Evolutionary conservation across 2,113 vertebrate species (phyloP).

Genomic region (Chloropsis hardwickii): DNA sequence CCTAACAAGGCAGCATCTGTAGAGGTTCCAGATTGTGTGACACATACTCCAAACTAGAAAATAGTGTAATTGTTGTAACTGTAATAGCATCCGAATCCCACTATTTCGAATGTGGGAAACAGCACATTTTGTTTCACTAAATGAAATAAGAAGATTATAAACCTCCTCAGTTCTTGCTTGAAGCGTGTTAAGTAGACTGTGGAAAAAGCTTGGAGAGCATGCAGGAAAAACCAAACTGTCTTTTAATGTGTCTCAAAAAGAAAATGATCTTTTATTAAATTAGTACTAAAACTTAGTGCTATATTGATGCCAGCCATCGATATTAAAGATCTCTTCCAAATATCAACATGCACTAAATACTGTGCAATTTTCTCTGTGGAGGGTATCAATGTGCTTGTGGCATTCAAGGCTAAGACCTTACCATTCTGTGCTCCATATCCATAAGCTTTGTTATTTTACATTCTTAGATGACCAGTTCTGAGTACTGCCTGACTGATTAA

Average conservation of each 20-base stretch:
- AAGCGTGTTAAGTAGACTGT: not conserved
- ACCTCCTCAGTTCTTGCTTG: not conserved
- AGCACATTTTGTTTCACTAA: not conserved
- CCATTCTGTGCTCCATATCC: not conserved
- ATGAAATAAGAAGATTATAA: not conserved
- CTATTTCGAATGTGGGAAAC: not conserved
- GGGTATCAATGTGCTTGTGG: not conserved
- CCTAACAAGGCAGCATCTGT: not conserved
- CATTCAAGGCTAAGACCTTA: not conserved
- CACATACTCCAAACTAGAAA: not conserved
- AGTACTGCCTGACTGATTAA: not conserved
- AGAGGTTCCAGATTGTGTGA: not conserved
- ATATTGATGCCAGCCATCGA: not conserved
- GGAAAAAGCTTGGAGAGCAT: not conserved
- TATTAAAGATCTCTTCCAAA: not conserved
- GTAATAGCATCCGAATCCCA: not conserved
- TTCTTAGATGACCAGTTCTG: not conserved
- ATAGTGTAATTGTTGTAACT: not conserved
- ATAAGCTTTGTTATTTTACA: not conserved
- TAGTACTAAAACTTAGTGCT: not conserved
- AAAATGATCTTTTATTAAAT: not conserved
- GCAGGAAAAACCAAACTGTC: not conserved
- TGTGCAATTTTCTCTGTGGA: not conserved
- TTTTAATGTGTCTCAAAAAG: constrained; percentile 11
- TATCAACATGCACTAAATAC: accelerated